A percentile compares a stretch with the other conserved stretches of the same genome.
These are phyloP conservation scores for Paramormyrops kingsleyae DNA, from an alignment of 2,113 vertebrate genomes.

Conservation along the genomic window DNA sequence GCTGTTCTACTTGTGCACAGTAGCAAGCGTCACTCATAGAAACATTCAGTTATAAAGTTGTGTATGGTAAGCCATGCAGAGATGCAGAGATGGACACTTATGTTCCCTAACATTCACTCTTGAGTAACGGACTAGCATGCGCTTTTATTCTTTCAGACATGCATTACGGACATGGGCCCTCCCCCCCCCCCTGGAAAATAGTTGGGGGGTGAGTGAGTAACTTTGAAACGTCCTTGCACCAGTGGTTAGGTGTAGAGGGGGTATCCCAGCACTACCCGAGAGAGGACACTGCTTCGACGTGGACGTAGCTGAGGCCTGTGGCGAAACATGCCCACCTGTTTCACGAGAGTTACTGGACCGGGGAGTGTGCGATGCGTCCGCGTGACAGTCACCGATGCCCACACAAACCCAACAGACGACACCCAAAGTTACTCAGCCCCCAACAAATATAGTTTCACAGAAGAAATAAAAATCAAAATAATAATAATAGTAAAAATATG, in stretches of 20 bases:
- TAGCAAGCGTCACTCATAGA: constrained; percentile 36
- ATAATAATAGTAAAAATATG: background rate
- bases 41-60: constrained; percentile 19
- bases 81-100: constrained; percentile 10
- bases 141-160: constrained; percentile 2
- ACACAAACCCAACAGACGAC: background rate
- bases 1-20: constrained; percentile 31
- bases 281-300: background rate
- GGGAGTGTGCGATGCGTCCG: background rate
- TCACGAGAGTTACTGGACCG: background rate
- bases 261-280: background rate
- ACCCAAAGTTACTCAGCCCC: constrained; percentile 8
- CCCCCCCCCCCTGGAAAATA: background rate
- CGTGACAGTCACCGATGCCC: background rate
- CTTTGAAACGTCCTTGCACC: background rate
- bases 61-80: constrained; percentile 17
- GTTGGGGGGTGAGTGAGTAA: constrained; percentile 6
- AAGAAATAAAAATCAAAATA: background rate
- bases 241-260: background rate
- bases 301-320: background rate
- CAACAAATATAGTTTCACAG: background rate
- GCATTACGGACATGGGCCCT: background rate
- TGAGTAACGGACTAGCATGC: constrained; percentile 13
- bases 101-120: constrained; percentile 15
- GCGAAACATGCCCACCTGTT: background rate